Evolutionary conservation across 2,113 vertebrate genomes (phyloP).

Genomic region (Ptilonorhynchus violaceus): DNA sequence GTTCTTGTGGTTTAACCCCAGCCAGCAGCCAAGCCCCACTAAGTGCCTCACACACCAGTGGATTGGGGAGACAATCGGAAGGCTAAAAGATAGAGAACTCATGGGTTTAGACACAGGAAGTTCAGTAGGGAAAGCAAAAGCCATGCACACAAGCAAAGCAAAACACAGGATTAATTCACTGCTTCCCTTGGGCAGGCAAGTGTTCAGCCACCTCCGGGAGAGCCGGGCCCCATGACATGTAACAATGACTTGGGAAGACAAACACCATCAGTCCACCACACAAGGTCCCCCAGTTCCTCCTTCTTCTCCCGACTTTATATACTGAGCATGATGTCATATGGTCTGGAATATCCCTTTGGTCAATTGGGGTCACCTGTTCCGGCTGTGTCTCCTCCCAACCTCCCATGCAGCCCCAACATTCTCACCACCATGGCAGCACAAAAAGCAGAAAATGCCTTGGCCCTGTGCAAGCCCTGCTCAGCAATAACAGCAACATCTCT

Average conservation of each 20-base stretch:
- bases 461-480: neutral
- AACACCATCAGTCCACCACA: neutral
- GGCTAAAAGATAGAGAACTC: neutral
- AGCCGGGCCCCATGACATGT: neutral
- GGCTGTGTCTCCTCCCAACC: neutral
- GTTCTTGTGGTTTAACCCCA: neutral
- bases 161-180: neutral
- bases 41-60: neutral
- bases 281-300: neutral
- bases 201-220: neutral
- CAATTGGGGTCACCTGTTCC: neutral
- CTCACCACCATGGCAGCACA: neutral
- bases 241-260: neutral
- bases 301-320: neutral
- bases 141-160: neutral
- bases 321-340: neutral
- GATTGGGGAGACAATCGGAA: accelerated
- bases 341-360: neutral
- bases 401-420: neutral
- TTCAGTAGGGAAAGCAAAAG: neutral
- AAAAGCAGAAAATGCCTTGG: neutral
- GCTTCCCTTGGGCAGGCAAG: neutral
- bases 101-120: neutral
- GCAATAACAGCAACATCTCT: neutral
- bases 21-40: neutral